Evolutionary conservation across 2,888 invertebrate species (phyloP), one percentile per base, ranked within the genome.

Genomic region (Pollenia amentaria): DNA sequence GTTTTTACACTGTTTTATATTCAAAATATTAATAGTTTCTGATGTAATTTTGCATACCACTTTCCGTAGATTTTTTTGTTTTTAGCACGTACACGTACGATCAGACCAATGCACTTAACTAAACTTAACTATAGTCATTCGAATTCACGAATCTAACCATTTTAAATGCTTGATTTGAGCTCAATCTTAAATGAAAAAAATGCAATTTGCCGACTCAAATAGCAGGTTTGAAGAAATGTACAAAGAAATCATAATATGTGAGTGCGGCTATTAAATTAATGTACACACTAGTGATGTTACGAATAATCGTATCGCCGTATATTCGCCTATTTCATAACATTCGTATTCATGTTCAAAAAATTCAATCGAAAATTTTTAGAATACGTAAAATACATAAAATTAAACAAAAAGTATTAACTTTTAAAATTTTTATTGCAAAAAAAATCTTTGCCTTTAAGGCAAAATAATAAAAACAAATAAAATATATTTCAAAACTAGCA

Each of bases 201-300:
- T 72, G 84, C 65, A 77, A 51, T 60, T 76, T 77, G 70, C 79
- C 84, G 80, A 80, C 76, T 80, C 55, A 53, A 73, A 75, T 62
- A 84, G 65, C 84, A 77, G 77, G 87, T 84, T 84, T 87, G 40
- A 80, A 84, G 77, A 84, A 84, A 81, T 84, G 38, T 64, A 18
- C 38, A 70, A 85, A 69, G 42, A 72, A 77, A 69, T 69, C 21
- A 69, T 65, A 57, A 64, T 42, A 64, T 48, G n/a, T 46, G 29
- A 29, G 29, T 29, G 44, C 46, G 21, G 60, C 14, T 53, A 40
- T 44, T 57, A 55, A 77, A 72, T 11, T 29, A 69, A 46, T 40
- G 11, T 76, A 40, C 21, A n/a, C 46, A 69, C 29, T 16, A 29
- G 29, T 29, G 29, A 3, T 29, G 29, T 29, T 6, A 29, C 29